phyloP scores from a whole-genome alignment of 1,140 invertebrate genomes.

The Hypothenemus hampei region DNA sequence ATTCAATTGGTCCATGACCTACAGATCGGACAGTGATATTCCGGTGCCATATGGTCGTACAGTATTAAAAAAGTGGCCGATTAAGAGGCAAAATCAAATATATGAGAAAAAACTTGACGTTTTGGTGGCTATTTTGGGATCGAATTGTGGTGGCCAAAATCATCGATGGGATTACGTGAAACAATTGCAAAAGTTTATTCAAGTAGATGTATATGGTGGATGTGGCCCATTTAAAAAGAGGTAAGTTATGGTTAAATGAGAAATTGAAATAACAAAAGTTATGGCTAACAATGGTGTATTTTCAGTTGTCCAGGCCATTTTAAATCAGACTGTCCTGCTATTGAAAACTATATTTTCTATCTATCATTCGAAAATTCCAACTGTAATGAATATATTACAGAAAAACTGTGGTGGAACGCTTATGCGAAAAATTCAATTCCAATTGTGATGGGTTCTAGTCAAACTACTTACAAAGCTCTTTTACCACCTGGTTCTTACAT shows the following conservation, averaged over 20 bases:
- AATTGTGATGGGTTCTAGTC: slow-evolving; percentile 60
- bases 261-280: neutral
- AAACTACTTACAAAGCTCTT: slow-evolving; percentile 48
- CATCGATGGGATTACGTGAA: slow-evolving; percentile 56
- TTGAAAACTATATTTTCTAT: slow-evolving; percentile 67
- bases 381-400: slow-evolving; percentile 66
- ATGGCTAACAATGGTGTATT: slow-evolving; percentile 17
- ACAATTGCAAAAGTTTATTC: slow-evolving; percentile 51
- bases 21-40: slow-evolving; percentile 62
- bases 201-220: slow-evolving; percentile 55
- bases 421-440: slow-evolving; percentile 62
- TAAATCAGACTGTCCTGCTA: slow-evolving; percentile 50
- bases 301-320: slow-evolving; percentile 59
- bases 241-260: slow-evolving; percentile 10
- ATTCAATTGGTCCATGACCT: slow-evolving; percentile 78
- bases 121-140: slow-evolving; percentile 56
- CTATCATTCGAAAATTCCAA: slow-evolving; percentile 69
- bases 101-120: slow-evolving; percentile 43
- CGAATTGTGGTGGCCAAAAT: slow-evolving; percentile 56
- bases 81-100: neutral
- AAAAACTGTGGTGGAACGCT: slow-evolving; percentile 64
- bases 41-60: slow-evolving; percentile 64
- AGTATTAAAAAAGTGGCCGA: slow-evolving; percentile 37
- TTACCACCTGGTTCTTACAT: slow-evolving; percentile 66
- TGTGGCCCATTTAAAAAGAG: slow-evolving; percentile 46